Base-by-base conservation (phyloP, 2,797 vertebrate species). In the Mormyrops boulengeri region DNA sequence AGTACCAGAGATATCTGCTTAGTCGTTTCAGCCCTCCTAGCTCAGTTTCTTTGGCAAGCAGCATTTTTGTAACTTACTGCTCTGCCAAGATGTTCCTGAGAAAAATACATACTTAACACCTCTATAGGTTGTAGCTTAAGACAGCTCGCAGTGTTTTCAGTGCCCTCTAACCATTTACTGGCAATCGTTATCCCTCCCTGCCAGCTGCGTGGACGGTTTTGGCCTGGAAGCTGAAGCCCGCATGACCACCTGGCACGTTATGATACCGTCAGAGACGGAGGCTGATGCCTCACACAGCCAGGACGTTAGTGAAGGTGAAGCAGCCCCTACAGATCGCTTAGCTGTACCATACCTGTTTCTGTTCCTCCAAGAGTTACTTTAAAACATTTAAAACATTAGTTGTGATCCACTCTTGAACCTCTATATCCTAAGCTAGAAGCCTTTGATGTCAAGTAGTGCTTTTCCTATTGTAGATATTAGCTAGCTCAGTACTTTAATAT, bases 221-320 rank as follows among this genome's bases (percentile, higher is more conserved):
- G 98, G 99, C 89, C 93, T 99, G 94, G 99, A 99, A 95, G 98
- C 99, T 17, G 98, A 99, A 95, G 98, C 98, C 88, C 96, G 98
- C 91, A 99, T 99, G 99, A 99, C 99, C 3, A 99, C 99, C 41
- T 99, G 99, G 99, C 99, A 99, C 89, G 96, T 99, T 57, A 98
- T 98, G 97, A 98, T 99, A 89, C 96, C 98, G 6, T 93, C 97
- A 0, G 99, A 99, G 92, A 97, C 97, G 7, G 97, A 98, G 53
- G 92, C 96, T 0, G 98, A 99, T 87, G 92, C 96, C 17, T 93
- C 95, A 5, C 98, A 98, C 94, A 98, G 93, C 94, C 98, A 99
- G 86, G 99, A 99, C 91, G 96, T 97, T 91, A 98, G 98, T 22
- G 99, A 99, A 96, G 99, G 98, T 99, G 95, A 94, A 91, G 11